A percentile compares a stretch with the other conserved stretches of the same genome.
phyloP scores from a whole-genome alignment of 2,888 invertebrate genomes.

The Hypolimnas misippus region DNA sequence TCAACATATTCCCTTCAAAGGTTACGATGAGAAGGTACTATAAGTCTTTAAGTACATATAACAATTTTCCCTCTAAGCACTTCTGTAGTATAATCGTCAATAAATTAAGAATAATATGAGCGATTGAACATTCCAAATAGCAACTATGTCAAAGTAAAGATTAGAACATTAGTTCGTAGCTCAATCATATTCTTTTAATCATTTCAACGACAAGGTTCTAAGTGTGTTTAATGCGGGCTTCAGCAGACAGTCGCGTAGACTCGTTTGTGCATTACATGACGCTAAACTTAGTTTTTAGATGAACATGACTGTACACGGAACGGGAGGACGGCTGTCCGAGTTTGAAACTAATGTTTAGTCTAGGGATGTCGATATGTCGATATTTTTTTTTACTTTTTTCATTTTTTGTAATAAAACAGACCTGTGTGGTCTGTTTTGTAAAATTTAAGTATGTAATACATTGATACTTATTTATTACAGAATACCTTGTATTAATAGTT shows the following conservation, averaged over 20 bases:
- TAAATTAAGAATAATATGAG: neutral
- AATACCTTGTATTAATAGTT: too few species aligned
- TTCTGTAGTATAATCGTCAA: neutral
- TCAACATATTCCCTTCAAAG: neutral
- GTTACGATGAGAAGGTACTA: neutral
- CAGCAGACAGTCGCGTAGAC: slow-evolving; percentile 26
- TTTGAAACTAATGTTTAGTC: slow-evolving; percentile 63
- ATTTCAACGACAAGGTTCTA: slow-evolving; percentile 5
- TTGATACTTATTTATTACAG: too few species aligned
- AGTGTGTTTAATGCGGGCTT: neutral
- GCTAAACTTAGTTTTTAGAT: slow-evolving; percentile 48
- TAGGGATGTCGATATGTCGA: slow-evolving; percentile 56
- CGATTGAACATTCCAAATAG: neutral
- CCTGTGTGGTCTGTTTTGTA: too few species aligned
- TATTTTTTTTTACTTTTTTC: neutral
- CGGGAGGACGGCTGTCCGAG: slow-evolving; percentile 70
- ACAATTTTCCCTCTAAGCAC: neutral
- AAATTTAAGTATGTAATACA: too few species aligned
- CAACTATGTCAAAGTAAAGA: neutral
- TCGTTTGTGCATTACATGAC: slow-evolving; percentile 19
- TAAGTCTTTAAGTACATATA: neutral
- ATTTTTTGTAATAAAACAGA: too few species aligned
- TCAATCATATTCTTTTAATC: neutral
- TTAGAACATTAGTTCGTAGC: neutral
- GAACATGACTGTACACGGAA: slow-evolving; percentile 57